Percentiles rank a stretch among this genome's conserved stretches.
These are phyloP conservation scores for Nicator chloris DNA, from an alignment of 2,113 vertebrate species.

Conservation along the genomic window DNA sequence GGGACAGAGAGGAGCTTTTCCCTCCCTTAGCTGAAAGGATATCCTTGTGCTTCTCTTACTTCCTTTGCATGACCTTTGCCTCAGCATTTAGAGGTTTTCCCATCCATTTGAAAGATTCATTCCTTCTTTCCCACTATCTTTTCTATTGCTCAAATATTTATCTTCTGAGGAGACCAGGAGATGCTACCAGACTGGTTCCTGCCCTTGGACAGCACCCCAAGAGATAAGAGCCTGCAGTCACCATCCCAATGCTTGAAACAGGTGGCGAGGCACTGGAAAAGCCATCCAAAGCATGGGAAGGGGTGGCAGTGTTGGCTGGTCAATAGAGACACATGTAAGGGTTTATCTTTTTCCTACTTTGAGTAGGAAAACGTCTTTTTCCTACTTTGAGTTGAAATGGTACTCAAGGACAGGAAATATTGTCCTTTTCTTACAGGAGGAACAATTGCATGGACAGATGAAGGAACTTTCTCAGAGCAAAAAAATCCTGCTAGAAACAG, in stretches of 20 bases:
- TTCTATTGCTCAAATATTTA: background rate
- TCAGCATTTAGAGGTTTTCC: background rate
- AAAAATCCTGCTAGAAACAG: background rate
- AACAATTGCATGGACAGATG: background rate
- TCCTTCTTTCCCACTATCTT: background rate
- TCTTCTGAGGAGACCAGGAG: background rate
- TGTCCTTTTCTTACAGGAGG: background rate
- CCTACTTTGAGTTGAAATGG: background rate
- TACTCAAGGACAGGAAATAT: background rate
- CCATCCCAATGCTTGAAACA: background rate
- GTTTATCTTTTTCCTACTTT: background rate
- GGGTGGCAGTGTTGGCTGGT: background rate
- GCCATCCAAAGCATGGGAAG: background rate
- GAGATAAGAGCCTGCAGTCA: background rate
- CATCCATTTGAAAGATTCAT: background rate
- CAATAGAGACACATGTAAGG: background rate
- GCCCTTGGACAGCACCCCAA: background rate
- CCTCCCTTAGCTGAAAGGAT: background rate
- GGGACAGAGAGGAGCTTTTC: constrained; percentile 15
- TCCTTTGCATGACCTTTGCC: background rate
- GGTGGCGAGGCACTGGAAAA: background rate
- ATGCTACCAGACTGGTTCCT: background rate
- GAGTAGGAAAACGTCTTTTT: background rate
- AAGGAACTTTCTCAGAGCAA: background rate
- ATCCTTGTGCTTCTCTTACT: background rate